Percentiles rank a stretch among this genome's conserved stretches.
Conservation (phyloP, 1,140 invertebrate species). For the Drosophila truncata region DNA sequence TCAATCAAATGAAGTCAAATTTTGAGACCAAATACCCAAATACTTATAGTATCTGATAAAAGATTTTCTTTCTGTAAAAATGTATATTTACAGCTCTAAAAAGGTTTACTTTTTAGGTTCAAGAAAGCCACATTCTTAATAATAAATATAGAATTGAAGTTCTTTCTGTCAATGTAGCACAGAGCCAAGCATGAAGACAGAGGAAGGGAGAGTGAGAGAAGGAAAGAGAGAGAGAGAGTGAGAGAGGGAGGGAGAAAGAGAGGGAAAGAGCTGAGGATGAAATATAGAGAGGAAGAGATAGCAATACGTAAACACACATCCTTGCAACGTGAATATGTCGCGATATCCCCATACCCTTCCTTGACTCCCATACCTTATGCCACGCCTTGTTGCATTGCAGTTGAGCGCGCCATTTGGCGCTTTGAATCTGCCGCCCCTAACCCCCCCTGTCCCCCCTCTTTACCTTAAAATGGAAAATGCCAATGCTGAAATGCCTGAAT, state of each 20-base stretch:
- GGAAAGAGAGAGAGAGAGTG: background rate
- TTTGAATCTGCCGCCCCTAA: constrained; percentile 40
- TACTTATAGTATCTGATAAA: background rate
- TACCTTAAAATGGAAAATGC: constrained; percentile 28
- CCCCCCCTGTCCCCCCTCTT: too few species aligned
- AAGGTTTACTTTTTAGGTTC: background rate
- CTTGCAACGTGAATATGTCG: constrained; percentile 60
- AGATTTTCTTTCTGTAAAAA: background rate
- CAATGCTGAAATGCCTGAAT: constrained; percentile 51
- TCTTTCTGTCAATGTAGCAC: constrained; percentile 1
- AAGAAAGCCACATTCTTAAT: background rate
- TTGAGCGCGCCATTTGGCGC: constrained; percentile 68
- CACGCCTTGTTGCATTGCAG: constrained; percentile 67
- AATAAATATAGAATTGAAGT: background rate
- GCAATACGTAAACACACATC: constrained; percentile 8
- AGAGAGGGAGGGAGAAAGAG: background rate
- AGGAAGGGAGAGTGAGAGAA: background rate
- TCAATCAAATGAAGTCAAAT: background rate
- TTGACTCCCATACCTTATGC: constrained; percentile 12
- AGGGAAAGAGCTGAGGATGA: background rate
- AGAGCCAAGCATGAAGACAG: background rate
- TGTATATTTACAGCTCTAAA: background rate
- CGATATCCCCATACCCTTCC: constrained; percentile 49
- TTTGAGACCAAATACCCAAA: background rate
- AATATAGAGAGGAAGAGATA: background rate